Conservation (phyloP, 2,113 vertebrate genomes). For the Scomber japonicus region DNA sequence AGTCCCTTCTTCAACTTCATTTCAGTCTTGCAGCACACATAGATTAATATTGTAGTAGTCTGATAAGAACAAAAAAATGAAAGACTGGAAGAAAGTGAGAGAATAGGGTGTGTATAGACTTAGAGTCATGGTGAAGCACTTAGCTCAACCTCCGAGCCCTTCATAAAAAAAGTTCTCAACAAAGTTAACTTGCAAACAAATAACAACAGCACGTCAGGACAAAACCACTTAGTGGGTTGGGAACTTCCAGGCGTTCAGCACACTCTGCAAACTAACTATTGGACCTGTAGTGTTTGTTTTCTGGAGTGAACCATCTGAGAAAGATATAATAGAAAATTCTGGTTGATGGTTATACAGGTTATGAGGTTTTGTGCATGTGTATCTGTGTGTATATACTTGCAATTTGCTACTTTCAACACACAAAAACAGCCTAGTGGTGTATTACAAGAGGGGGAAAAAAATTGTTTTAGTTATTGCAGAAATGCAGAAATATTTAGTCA, state of each 20-base stretch:
- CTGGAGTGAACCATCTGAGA: conserved; percentile 44
- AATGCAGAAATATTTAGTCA: too few species aligned
- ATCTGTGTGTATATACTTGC: background rate
- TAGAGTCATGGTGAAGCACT: conserved; percentile 2
- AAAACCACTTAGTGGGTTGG: conserved; percentile 16
- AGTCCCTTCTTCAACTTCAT: conserved; percentile 57
- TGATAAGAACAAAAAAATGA: conserved; percentile 41
- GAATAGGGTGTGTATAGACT: conserved; percentile 4
- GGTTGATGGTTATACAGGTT: conserved; percentile 19
- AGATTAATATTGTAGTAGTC: conserved; percentile 73
- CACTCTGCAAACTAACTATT: conserved; percentile 9
- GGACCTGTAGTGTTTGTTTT: conserved; percentile 48
- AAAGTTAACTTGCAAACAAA: conserved; percentile 55
- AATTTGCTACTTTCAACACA: background rate
- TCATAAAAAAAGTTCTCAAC: background rate
- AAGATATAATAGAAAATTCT: conserved; percentile 37
- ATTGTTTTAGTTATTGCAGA: background rate
- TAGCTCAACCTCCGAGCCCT: conserved; percentile 14
- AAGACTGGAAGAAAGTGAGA: conserved; percentile 3
- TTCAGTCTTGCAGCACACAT: conserved; percentile 50
- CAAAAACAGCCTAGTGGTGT: conserved; percentile 4
- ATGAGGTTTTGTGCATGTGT: background rate
- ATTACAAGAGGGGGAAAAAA: background rate
- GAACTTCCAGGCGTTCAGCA: conserved; percentile 14
- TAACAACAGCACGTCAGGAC: background rate